phyloP scores from a whole-genome alignment of 2,113 vertebrate species.

The Ranitomeya imitator region DNA sequence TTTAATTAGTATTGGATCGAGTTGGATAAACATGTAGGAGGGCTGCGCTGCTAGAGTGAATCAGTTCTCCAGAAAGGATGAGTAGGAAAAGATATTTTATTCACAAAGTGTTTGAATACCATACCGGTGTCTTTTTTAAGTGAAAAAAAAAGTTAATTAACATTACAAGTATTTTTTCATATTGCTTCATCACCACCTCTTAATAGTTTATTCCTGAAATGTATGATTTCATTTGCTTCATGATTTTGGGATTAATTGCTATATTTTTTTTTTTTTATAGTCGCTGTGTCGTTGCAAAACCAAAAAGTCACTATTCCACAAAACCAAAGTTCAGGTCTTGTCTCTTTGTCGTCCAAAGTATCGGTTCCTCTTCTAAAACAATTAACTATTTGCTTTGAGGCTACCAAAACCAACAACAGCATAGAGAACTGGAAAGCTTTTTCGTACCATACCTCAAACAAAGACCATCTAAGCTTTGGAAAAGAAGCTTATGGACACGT shows the following conservation, averaged over 20 bases:
- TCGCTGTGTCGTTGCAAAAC: conserved; percentile 91
- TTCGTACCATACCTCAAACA: conserved; percentile 69
- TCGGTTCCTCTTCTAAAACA: conserved; percentile 78
- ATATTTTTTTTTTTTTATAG: conserved; percentile 69
- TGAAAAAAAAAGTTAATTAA: no score
- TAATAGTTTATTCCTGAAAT: background rate
- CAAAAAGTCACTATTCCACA: conserved; percentile 83
- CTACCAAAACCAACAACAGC: conserved; percentile 67
- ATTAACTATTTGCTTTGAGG: conserved; percentile 89
- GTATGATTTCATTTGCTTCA: background rate
- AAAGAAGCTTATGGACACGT: conserved; percentile 65
- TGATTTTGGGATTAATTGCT: background rate
- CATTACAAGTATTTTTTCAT: background rate
- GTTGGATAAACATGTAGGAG: no score
- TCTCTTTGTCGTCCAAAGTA: conserved; percentile 71
- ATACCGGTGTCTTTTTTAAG: no score
- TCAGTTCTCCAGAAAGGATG: no score
- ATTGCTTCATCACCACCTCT: background rate
- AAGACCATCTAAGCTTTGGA: conserved; percentile 74
- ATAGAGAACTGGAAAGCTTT: conserved; percentile 79
- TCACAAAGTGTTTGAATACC: no score
- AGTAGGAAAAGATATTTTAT: no score
- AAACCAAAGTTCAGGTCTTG: conserved; percentile 61
- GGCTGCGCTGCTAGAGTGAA: no score
- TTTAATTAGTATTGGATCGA: background rate